phyloP scores from a whole-genome alignment of 2,797 vertebrate genomes.

The Phrynocephalus guinanensis region DNA sequence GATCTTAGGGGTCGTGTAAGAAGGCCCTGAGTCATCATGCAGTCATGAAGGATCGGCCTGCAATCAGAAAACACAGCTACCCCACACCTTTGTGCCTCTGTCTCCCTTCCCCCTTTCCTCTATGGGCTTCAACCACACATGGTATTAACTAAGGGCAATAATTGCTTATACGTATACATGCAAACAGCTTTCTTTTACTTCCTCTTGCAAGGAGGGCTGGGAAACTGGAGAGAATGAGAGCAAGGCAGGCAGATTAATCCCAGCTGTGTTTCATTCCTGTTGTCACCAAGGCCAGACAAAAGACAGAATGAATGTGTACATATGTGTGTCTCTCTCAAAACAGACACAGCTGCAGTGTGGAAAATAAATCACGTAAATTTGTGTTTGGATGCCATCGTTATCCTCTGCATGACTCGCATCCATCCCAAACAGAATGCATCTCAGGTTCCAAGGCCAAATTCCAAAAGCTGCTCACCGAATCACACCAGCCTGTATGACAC shows the following conservation, averaged over 20 bases:
- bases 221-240: background rate
- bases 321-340: background rate
- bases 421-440: background rate
- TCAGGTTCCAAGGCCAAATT: background rate
- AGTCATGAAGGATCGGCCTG: too few species aligned
- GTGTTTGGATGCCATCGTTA: conserved; percentile 52
- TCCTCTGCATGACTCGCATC: conserved; percentile 47
- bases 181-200: background rate
- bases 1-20: too few species aligned
- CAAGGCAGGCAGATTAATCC: background rate
- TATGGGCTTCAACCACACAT: too few species aligned
- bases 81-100: too few species aligned
- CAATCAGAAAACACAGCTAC: too few species aligned
- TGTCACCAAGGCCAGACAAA: conserved; percentile 1
- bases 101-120: too few species aligned
- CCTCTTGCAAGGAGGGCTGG: background rate
- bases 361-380: conserved; percentile 18
- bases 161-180: background rate
- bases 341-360: background rate
- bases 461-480: conserved; percentile 16
- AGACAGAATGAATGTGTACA: background rate
- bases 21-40: too few species aligned
- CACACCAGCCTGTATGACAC: background rate
- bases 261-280: background rate
- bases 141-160: too few species aligned